phyloP scores from a whole-genome alignment of 1,140 invertebrate genomes.

The Carposina sasakii region DNA sequence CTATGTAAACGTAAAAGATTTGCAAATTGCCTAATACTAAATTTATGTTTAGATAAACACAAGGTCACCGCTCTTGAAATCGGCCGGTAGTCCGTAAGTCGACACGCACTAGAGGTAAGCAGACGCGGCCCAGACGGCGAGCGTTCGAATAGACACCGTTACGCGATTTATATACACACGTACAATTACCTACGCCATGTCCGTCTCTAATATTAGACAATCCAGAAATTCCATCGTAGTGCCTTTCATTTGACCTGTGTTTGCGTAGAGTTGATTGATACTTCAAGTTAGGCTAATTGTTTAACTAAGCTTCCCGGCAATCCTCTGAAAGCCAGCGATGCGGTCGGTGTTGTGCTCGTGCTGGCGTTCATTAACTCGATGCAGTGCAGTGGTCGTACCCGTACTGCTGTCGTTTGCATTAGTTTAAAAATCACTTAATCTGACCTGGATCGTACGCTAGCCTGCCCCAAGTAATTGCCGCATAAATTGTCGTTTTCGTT shows the following conservation, averaged over 20 bases:
- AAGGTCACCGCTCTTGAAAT: conserved; percentile 28
- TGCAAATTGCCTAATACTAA: too few relatives aligned
- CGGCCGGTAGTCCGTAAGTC: conserved; percentile 28
- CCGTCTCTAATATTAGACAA: too few relatives aligned
- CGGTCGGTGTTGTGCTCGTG: conserved; percentile 29
- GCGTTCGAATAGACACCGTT: conserved; percentile 33
- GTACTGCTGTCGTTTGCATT: conserved; percentile 59
- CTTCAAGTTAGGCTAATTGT: too few relatives aligned
- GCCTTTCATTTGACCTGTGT: too few relatives aligned
- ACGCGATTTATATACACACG: conserved; percentile 30
- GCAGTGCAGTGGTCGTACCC: conserved; percentile 37
- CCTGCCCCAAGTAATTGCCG: conserved; percentile 64
- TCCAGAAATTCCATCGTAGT: too few relatives aligned
- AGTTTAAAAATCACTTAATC: conserved; percentile 67
- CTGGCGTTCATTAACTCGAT: conserved; percentile 51
- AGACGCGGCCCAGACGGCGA: conserved; percentile 41
- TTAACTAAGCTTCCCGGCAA: too few relatives aligned
- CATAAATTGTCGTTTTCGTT: conserved; percentile 59
- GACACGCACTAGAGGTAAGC: conserved; percentile 30
- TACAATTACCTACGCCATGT: conserved; percentile 10
- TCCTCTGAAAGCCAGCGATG: too few relatives aligned
- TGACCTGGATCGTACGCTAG: conserved; percentile 61
- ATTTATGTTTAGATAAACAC: too few relatives aligned
- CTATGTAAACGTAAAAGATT: too few relatives aligned
- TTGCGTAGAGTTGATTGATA: too few relatives aligned